Conservation (phyloP, 2,888 invertebrate genomes). For the Bembecia ichneumoniformis region DNA sequence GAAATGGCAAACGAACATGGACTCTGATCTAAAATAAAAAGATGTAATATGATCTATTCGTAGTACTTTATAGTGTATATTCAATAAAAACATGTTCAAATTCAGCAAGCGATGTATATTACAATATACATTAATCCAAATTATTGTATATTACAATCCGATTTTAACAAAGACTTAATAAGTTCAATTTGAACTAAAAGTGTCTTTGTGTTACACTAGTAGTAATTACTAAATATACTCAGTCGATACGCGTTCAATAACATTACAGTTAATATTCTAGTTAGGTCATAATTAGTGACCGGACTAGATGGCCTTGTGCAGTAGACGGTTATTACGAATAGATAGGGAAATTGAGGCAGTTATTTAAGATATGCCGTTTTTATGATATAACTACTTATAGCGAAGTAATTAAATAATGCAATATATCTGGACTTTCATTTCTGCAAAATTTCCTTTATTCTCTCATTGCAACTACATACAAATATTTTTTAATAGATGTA, state of each 20-base stretch:
- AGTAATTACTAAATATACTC: no score
- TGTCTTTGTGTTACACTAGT: no score
- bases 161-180: no score
- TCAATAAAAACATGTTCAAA: no score
- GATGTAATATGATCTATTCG: no score
- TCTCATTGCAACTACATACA: not conserved
- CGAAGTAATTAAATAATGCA: conserved; percentile 26
- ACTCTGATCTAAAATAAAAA: conserved; percentile 18
- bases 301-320: conserved; percentile 35
- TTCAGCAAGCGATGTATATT: no score
- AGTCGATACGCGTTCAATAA: not conserved
- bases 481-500: not conserved
- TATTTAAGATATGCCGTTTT: conserved; percentile 18
- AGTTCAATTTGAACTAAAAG: no score
- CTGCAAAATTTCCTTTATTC: not conserved
- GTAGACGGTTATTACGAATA: conserved; percentile 18
- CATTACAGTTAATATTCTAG: not conserved
- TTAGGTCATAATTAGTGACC: conserved; percentile 16
- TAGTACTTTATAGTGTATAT: no score
- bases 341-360: conserved; percentile 32
- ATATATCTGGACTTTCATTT: conserved; percentile 4
- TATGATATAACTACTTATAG: conserved; percentile 21
- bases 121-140: no score
- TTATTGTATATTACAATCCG: no score
- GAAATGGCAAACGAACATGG: conserved; percentile 14